These are phyloP conservation scores for Nephrotoma guestfalica DNA, from an alignment of 2,888 invertebrate genomes.

Conservation along the genomic window DNA sequence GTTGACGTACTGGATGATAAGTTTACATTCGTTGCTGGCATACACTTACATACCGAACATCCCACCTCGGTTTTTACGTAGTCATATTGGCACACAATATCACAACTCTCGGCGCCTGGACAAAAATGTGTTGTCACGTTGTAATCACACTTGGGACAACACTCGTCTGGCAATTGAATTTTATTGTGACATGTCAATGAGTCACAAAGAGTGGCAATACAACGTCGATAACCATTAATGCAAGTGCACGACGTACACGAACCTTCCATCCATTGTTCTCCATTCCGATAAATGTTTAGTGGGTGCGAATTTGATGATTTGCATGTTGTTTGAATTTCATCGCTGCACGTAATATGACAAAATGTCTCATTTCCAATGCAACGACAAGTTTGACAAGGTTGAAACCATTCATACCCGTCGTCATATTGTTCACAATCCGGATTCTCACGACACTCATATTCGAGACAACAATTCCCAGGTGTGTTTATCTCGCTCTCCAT, in stretches of 20 bases:
- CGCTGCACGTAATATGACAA: constrained; percentile 11
- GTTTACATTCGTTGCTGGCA: not conserved
- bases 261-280: constrained; percentile 21
- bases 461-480: constrained; percentile 34
- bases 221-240: constrained; percentile 10
- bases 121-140: constrained; percentile 7
- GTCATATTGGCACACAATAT: constrained; percentile 7
- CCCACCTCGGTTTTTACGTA: not conserved
- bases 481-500: constrained; percentile 13
- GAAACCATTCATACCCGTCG: constrained; percentile 12
- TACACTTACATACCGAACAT: not conserved
- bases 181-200: constrained; percentile 19
- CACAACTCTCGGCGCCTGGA: constrained; percentile 3
- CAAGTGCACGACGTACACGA: constrained; percentile 18
- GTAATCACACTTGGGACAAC: constrained; percentile 22
- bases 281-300: not conserved
- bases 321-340: not conserved
- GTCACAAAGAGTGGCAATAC: constrained; percentile 18
- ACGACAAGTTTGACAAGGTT: constrained; percentile 19
- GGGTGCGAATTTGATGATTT: not conserved
- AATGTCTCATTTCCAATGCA: constrained; percentile 17
- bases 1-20: not conserved
- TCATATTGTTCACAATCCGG: constrained; percentile 2
- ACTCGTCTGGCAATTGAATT: constrained; percentile 17
- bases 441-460: constrained; percentile 29